phyloP scores from a whole-genome alignment of 2,888 invertebrate species.

The Pelosia muscerda region DNA sequence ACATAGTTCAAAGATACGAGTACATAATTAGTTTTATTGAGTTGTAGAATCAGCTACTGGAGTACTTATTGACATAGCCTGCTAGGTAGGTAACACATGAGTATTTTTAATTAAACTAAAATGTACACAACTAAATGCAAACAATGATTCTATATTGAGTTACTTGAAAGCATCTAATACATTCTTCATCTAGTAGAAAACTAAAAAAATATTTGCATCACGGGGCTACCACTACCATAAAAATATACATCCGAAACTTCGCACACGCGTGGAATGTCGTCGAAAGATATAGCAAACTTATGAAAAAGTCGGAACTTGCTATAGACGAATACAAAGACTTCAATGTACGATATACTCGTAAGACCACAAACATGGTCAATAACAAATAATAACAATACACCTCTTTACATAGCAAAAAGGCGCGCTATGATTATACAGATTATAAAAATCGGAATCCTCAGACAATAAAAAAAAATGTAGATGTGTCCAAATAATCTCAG shows the following conservation, averaged over 20 bases:
- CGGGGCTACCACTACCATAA: not conserved
- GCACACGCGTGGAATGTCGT: not conserved
- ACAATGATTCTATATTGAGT: not conserved
- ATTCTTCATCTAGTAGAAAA: not conserved
- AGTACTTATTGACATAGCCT: not conserved
- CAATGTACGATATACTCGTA: too few relatives aligned
- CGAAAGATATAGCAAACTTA: too few relatives aligned
- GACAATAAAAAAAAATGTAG: too few relatives aligned
- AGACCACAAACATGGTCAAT: too few relatives aligned
- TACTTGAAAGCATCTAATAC: not conserved
- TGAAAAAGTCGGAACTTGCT: too few relatives aligned
- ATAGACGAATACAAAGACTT: too few relatives aligned
- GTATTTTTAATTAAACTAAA: constrained; percentile 11
- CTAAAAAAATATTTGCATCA: not conserved
- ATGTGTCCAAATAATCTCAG: too few relatives aligned
- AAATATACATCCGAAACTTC: not conserved
- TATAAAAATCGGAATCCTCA: too few relatives aligned
- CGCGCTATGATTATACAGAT: too few relatives aligned
- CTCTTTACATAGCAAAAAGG: too few relatives aligned
- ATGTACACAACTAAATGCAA: not conserved
- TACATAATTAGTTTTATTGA: not conserved
- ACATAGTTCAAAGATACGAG: not conserved
- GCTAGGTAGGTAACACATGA: constrained; percentile 5
- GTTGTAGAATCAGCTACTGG: not conserved
- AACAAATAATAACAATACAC: too few relatives aligned